Base-by-base conservation (phyloP, 2,888 invertebrate species). In the Thecocarcelia acutangulata region DNA sequence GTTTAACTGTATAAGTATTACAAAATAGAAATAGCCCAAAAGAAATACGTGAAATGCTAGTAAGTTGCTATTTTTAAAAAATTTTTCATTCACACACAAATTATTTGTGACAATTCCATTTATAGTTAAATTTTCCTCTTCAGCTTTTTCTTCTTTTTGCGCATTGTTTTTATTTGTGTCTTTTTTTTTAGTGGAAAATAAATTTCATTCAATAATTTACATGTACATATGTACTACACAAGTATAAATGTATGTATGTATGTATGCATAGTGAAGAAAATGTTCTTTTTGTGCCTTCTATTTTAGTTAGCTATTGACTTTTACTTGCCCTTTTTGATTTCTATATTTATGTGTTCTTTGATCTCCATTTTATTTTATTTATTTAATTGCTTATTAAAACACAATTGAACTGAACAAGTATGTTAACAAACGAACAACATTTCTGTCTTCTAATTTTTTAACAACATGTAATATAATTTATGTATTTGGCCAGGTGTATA, bases 271-370 rank as follows among this genome's bases (percentile, higher is more conserved):
- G 61, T 76, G 69, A 59, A 68, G 21, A 52, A 59, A 61, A 40
- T 46, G 48, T 4, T 69, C 3, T 63, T 33, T 54, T 44, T 37
- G 15, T 15, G 4, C 44, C 54, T 46, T 56, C n/a, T 37, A 11
- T 52, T 59, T 68, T 52, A 13, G n/a, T 50, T 59, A 42, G 13
- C 33, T 46, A 59, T 78, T 78, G 78, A 72, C 78, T 66, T 72
- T 72, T 66, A 78, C 66, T 72, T 78, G 72, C 78, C 78, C 78
- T 77, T 77, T 70, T 70, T 37, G 12, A 33, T 46, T 61, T 61
- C 19, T 58, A 28, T 19, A 76, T 54, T 21, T 19, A 21, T 50
- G 42, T 69, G 54, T 48, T 70, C 46, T 63, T 70, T 70, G 70
- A 64, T 72, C 42, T 58, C 64, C n/a, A 64, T 64, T 61, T 46